A percentile compares a stretch with the other conserved stretches of the same genome.
Evolutionary conservation across 1,140 invertebrate species (phyloP).

Genomic region (Papilio machaon): DNA sequence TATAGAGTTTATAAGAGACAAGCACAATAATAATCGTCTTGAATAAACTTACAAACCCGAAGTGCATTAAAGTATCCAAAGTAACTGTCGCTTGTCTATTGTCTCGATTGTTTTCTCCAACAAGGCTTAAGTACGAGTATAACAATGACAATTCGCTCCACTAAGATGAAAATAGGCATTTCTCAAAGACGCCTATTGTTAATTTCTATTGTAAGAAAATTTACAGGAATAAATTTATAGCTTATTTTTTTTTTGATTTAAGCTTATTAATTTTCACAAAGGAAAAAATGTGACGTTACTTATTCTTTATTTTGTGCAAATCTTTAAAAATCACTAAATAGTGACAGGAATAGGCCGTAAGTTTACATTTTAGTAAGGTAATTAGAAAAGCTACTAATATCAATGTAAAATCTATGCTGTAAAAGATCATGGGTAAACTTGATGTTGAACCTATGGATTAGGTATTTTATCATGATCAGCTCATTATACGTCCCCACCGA

Average conservation of each 20-base stretch:
- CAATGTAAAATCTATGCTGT: too few species aligned
- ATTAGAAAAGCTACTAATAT: too few species aligned
- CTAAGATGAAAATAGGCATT: not conserved
- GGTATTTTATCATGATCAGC: too few species aligned
- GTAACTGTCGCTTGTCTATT: not conserved
- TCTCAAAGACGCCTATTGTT: not conserved
- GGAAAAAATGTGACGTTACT: not conserved
- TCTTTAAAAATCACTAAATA: too few species aligned
- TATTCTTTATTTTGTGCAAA: not conserved
- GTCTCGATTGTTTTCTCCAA: not conserved
- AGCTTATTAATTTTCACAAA: not conserved
- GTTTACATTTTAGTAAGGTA: too few species aligned
- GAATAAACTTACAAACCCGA: not conserved
- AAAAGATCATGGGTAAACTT: too few species aligned
- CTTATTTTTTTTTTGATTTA: not conserved
- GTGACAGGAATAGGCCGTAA: too few species aligned
- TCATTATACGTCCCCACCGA: too few species aligned
- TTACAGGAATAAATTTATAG: not conserved
- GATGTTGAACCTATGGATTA: too few species aligned
- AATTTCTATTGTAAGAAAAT: not conserved
- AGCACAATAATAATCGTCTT: not conserved
- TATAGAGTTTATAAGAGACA: not conserved
- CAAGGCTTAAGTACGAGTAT: slow-evolving; percentile 16
- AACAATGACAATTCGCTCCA: not conserved
- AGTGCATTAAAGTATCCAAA: not conserved